phyloP scores from a whole-genome alignment of 2,888 invertebrate genomes.

The Drosophila austrosaltans region DNA sequence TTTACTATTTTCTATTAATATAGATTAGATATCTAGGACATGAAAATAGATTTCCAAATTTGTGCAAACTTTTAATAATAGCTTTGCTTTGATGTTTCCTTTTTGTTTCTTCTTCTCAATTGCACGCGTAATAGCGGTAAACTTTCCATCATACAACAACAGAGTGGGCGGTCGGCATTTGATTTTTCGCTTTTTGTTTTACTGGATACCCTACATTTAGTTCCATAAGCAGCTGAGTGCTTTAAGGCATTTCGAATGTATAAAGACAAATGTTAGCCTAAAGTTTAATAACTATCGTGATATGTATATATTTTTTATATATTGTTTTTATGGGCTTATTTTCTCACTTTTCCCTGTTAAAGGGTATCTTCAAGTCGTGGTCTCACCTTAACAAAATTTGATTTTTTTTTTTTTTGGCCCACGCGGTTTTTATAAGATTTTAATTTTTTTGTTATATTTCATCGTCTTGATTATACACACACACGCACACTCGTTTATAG shows the following conservation, averaged over 20 bases:
- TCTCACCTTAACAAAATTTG: background rate
- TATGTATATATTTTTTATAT: no score
- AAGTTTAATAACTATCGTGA: no score
- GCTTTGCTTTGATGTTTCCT: background rate
- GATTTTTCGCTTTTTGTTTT: background rate
- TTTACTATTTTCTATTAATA: no score
- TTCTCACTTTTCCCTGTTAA: no score
- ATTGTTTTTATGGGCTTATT: no score
- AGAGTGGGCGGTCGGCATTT: background rate
- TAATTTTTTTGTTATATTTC: background rate
- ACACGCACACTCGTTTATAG: no score
- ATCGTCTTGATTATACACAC: background rate
- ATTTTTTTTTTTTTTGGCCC: background rate
- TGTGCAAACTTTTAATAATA: background rate
- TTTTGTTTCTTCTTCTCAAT: background rate
- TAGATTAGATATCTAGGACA: background rate
- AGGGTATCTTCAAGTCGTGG: background rate
- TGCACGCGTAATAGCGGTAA: no score
- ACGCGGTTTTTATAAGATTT: constrained; percentile 1
- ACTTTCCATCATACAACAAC: no score
- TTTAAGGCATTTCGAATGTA: no score
- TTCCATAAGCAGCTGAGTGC: background rate
- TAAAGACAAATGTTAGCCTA: no score
- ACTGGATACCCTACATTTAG: background rate
- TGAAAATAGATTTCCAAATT: background rate